These are phyloP conservation scores for Elachura formosa DNA, from an alignment of 2,113 vertebrate genomes.

Conservation along the genomic window DNA sequence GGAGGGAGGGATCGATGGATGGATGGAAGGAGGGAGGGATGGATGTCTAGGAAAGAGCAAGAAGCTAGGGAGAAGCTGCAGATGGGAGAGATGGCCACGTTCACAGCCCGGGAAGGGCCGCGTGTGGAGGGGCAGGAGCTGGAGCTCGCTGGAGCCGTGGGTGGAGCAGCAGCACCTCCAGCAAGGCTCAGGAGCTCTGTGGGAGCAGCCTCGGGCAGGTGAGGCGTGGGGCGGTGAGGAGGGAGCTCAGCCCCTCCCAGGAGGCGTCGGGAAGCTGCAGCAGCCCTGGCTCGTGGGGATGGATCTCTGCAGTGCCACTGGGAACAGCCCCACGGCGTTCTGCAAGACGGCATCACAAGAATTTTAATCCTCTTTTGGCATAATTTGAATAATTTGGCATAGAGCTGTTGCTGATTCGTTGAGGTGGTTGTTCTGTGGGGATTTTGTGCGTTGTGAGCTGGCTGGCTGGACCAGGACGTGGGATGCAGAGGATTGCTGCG, in stretches of 20 bases:
- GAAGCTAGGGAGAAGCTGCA: background rate
- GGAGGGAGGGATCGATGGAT: background rate
- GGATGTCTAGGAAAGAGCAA: background rate
- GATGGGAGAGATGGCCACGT: accelerated
- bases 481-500: background rate
- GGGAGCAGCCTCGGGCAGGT: background rate
- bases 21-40: background rate
- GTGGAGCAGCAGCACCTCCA: background rate
- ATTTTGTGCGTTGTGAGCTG: background rate
- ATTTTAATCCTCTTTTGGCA: constrained; percentile 36
- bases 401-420: background rate
- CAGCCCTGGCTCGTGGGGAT: background rate
- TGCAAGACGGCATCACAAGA: background rate
- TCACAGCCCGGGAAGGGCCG: background rate
- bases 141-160: too few relatives aligned
- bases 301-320: background rate
- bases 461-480: background rate
- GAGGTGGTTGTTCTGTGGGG: background rate
- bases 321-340: background rate
- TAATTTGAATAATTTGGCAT: background rate
- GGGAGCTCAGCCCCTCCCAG: background rate
- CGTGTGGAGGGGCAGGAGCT: background rate
- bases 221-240: background rate
- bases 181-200: background rate
- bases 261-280: background rate